These are phyloP conservation scores for Premnoplex brunnescens DNA, from an alignment of 2,797 vertebrate genomes.

Conservation along the genomic window DNA sequence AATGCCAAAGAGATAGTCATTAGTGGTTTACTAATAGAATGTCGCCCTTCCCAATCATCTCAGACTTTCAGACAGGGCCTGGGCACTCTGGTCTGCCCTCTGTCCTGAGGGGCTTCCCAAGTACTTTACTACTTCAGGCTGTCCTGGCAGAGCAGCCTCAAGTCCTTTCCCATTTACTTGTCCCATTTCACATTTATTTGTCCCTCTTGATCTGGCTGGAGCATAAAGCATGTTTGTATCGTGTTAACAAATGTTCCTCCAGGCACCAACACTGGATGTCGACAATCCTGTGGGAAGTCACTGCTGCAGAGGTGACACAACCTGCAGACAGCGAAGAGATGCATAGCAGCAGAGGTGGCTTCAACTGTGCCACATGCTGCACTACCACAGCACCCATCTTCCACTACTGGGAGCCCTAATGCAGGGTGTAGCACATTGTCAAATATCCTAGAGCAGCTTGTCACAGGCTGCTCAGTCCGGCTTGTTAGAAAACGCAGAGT, in stretches of 20 bases:
- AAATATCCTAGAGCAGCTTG: not conserved
- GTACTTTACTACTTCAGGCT: not conserved
- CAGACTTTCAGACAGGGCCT: not conserved
- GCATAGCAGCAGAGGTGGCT: not conserved
- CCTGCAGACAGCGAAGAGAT: accelerated
- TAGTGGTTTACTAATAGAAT: slow-evolving; percentile 19
- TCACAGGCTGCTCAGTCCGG: not conserved
- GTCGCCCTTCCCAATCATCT: not conserved
- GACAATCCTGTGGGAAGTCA: not conserved
- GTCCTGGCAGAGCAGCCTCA: accelerated
- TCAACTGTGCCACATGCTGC: not conserved
- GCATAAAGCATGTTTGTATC: not conserved
- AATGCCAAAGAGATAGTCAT: not conserved
- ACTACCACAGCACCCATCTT: not conserved
- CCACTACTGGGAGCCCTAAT: not conserved
- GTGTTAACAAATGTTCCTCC: not conserved
- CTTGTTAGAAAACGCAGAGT: not conserved
- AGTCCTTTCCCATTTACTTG: not conserved
- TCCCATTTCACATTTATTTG: not conserved
- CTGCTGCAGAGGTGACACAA: not conserved
- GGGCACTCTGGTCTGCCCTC: not conserved
- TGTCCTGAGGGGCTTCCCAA: not conserved
- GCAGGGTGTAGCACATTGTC: not conserved
- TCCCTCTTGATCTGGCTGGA: not conserved
- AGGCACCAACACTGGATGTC: not conserved